A percentile compares a stretch with the other conserved stretches of the same genome.
Evolutionary conservation across 2,888 invertebrate species (phyloP).

Genomic region (Caenorhabditis drosophilae): DNA sequence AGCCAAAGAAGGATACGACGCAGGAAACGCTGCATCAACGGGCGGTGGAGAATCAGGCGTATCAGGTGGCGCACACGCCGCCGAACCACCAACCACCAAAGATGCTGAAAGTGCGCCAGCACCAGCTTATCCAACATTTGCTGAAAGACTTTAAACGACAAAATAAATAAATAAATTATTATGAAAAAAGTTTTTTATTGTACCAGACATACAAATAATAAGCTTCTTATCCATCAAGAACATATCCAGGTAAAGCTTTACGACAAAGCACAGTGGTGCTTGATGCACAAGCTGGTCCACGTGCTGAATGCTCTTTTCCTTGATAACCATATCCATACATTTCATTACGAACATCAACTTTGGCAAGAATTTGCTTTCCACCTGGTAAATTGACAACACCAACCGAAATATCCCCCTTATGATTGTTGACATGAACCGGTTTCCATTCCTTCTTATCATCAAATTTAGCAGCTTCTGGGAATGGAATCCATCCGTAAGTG

Average conservation of each 20-base stretch:
- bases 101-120: not conserved
- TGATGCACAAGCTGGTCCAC: constrained; percentile 33
- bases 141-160: not conserved
- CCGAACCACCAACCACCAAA: not conserved
- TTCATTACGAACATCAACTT: constrained; percentile 58
- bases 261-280: constrained; percentile 53
- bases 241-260: constrained; percentile 53
- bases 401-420: constrained; percentile 59
- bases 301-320: constrained; percentile 47
- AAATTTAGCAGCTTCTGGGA: constrained; percentile 50
- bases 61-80: not conserved
- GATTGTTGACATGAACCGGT: constrained; percentile 53
- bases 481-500: constrained; percentile 57
- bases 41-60: not conserved
- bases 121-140: not conserved
- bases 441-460: constrained; percentile 54
- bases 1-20: not conserved
- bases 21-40: not conserved
- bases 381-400: constrained; percentile 49
- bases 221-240: constrained; percentile 50
- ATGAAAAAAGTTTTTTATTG: too few species aligned
- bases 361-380: constrained; percentile 59
- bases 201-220: too few species aligned
- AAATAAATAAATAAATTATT: not conserved
- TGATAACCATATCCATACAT: constrained; percentile 44